Evolutionary conservation across 1,140 invertebrate species (phyloP).

Genomic region (Lepidostoma basale): DNA sequence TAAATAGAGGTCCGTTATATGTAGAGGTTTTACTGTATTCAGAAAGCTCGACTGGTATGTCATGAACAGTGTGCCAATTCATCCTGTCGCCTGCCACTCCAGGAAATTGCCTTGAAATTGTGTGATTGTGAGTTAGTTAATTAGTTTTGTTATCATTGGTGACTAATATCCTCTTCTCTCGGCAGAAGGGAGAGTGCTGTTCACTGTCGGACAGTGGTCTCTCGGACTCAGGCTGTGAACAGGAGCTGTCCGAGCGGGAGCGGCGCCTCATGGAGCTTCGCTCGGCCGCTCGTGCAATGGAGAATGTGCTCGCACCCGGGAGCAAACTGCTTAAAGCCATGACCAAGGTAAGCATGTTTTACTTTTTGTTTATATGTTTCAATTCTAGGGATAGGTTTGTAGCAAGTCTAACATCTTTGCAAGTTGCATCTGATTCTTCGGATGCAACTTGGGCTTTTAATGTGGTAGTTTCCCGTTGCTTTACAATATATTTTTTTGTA

Average conservation of each 20-base stretch:
- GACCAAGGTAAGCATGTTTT: conserved; percentile 50
- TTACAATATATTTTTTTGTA: too few species aligned
- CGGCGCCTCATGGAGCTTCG: conserved; percentile 70
- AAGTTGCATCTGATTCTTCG: background rate
- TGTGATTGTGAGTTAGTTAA: too few species aligned
- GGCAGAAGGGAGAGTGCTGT: conserved; percentile 52
- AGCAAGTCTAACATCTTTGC: too few species aligned
- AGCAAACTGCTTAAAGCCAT: conserved; percentile 68
- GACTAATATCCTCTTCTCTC: background rate
- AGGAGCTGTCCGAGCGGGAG: conserved; percentile 75
- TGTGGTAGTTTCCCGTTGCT: too few species aligned
- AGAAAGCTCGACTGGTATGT: too few species aligned
- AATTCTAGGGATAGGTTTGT: too few species aligned
- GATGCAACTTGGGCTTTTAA: too few species aligned
- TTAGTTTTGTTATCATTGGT: background rate
- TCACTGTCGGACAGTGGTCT: conserved; percentile 77
- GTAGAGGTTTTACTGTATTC: too few species aligned
- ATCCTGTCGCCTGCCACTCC: too few species aligned
- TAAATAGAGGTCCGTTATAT: too few species aligned
- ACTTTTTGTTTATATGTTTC: background rate
- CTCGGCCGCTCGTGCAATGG: conserved; percentile 69
- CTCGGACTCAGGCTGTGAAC: conserved; percentile 77
- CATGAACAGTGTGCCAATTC: too few species aligned
- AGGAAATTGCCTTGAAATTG: too few species aligned
- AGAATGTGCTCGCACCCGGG: conserved; percentile 69